Evolutionary conservation across 2,797 vertebrate genomes (phyloP).

Genomic region (Sitta carolinensis): DNA sequence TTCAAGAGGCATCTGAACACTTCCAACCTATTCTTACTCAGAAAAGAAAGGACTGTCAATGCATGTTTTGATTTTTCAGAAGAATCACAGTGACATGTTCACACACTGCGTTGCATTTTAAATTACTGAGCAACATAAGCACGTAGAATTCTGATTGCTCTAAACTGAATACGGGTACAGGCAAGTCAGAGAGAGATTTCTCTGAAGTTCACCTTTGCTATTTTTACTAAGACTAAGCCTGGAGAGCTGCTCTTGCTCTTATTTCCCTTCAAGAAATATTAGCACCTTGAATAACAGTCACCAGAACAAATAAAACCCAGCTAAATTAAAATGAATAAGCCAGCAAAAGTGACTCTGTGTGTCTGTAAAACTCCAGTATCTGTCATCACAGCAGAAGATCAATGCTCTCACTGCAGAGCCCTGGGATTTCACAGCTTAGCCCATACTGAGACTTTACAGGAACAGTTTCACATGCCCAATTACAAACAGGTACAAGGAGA

Average conservation of each 20-base stretch:
- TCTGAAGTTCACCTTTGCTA: background rate
- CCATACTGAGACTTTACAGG: background rate
- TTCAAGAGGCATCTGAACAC: background rate
- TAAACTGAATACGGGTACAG: background rate
- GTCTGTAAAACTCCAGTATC: background rate
- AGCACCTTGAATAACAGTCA: background rate
- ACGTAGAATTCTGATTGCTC: background rate
- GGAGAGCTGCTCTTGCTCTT: background rate
- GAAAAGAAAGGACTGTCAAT: background rate
- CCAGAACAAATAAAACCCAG: conserved; percentile 1
- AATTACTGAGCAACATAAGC: background rate
- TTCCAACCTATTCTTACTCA: background rate
- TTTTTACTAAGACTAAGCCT: background rate
- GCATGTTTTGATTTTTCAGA: background rate
- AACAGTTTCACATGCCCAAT: background rate
- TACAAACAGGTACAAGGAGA: background rate
- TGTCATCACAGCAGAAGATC: background rate
- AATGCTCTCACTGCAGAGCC: background rate
- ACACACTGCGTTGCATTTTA: background rate
- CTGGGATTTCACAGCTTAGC: background rate
- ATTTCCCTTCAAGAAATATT: conserved; percentile 19
- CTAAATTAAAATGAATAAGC: background rate
- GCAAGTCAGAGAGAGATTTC: background rate
- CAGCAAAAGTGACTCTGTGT: background rate
- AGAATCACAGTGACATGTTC: background rate